Percentiles rank a stretch among this genome's conserved stretches.
phyloP scores from a whole-genome alignment of 1,140 invertebrate genomes.

The Drosophila willistoni region DNA sequence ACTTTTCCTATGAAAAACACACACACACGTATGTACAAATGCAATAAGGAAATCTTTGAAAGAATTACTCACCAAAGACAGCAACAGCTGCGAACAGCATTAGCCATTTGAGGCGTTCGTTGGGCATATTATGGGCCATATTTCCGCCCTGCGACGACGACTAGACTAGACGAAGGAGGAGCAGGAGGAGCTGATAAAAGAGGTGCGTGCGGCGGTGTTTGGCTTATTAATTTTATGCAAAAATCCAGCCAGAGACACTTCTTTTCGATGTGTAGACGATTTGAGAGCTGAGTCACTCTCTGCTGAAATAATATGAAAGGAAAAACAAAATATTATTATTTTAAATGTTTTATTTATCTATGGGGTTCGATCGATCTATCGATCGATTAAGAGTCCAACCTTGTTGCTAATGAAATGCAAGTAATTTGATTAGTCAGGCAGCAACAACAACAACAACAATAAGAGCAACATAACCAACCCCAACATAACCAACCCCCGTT shows the following conservation, averaged over 20 bases:
- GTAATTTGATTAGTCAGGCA: constrained; percentile 58
- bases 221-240: constrained; percentile 68
- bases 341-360: not conserved
- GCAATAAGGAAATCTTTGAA: constrained; percentile 3
- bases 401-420: constrained; percentile 50
- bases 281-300: constrained; percentile 44
- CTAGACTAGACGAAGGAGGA: constrained; percentile 4
- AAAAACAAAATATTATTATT: not conserved
- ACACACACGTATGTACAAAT: not conserved
- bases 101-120: constrained; percentile 70
- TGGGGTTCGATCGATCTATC: not conserved
- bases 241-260: constrained; percentile 46
- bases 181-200: constrained; percentile 26
- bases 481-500: not conserved
- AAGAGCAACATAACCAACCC: constrained; percentile 18
- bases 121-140: constrained; percentile 59
- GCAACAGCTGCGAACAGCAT: constrained; percentile 72
- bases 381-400: not conserved
- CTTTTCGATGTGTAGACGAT: too few relatives aligned
- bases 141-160: constrained; percentile 44
- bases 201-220: not conserved
- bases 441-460: not conserved
- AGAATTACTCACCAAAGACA: constrained; percentile 67
- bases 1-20: not conserved
- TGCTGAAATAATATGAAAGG: constrained; percentile 29